A percentile compares a stretch with the other conserved stretches of the same genome.
Evolutionary conservation across 2,888 invertebrate species (phyloP).

Genomic region (Aphodius sticticus): DNA sequence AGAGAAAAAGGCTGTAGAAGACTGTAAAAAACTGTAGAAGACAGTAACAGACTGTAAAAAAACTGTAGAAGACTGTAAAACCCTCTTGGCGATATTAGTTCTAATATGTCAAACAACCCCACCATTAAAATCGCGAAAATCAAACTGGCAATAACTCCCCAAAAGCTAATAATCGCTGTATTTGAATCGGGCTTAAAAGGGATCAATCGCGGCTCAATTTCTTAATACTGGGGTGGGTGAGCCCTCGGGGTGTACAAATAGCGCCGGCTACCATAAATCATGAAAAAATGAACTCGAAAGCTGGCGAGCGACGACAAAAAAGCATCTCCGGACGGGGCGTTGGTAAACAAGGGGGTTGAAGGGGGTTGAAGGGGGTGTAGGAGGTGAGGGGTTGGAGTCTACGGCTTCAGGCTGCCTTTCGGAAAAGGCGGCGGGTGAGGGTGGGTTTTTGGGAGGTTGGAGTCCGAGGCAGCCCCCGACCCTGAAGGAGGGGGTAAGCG

Average conservation of each 20-base stretch:
- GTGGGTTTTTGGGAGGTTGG: slow-evolving; percentile 12
- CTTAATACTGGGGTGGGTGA: not conserved
- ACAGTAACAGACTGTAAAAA: too few species aligned
- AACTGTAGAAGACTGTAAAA: too few species aligned
- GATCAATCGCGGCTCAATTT: not conserved
- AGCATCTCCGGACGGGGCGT: not conserved
- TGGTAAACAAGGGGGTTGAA: slow-evolving; percentile 47
- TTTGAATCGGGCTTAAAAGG: not conserved
- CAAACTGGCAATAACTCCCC: not conserved
- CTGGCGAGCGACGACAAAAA: not conserved
- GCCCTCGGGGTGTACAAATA: not conserved
- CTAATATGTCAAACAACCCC: too few species aligned
- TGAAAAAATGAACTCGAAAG: not conserved
- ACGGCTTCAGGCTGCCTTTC: not conserved
- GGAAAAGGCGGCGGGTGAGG: not conserved
- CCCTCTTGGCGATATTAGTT: too few species aligned
- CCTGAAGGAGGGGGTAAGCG: slow-evolving; percentile 41
- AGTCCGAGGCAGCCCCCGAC: not conserved
- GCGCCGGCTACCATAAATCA: not conserved
- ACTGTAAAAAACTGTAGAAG: too few species aligned
- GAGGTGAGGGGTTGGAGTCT: slow-evolving; percentile 10
- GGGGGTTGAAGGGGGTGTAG: slow-evolving; percentile 13
- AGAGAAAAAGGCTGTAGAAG: too few species aligned
- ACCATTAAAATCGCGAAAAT: too few species aligned
- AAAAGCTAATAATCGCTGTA: not conserved